Conservation (phyloP, 2,888 invertebrate species). For the Brenthis ino region DNA sequence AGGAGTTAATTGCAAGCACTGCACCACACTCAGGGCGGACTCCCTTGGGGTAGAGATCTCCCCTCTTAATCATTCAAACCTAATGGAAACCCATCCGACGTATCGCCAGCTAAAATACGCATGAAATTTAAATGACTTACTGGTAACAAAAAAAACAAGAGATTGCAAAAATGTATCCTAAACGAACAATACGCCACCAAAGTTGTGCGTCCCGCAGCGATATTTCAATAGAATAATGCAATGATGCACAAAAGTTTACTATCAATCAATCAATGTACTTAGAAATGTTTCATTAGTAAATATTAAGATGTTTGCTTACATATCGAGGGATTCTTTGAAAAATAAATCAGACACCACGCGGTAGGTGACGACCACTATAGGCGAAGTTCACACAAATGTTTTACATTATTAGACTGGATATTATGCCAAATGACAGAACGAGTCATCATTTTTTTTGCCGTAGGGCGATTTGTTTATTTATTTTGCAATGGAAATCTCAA, state of each 20-base stretch:
- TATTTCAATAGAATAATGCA: constrained; percentile 77
- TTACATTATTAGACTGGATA: neutral
- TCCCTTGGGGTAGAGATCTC: constrained; percentile 52
- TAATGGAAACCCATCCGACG: constrained; percentile 72
- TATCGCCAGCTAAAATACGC: constrained; percentile 64
- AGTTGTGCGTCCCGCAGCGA: constrained; percentile 73
- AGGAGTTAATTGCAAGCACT: constrained; percentile 78
- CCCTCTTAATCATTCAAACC: constrained; percentile 73
- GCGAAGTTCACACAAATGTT: constrained; percentile 55
- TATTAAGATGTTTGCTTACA: constrained; percentile 83
- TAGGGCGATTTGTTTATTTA: constrained; percentile 3
- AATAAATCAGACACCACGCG: constrained; percentile 44
- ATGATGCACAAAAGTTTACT: constrained; percentile 68
- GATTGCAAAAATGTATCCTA: constrained; percentile 60
- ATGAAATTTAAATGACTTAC: constrained; percentile 77
- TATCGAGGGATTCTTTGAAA: constrained; percentile 77
- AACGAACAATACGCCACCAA: constrained; percentile 77
- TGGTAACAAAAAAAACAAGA: constrained; percentile 57
- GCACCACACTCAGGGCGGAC: constrained; percentile 63
- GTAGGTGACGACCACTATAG: constrained; percentile 65
- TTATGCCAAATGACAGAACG: constrained; percentile 1
- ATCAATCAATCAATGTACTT: constrained; percentile 79
- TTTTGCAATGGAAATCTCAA: neutral
- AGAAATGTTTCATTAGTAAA: constrained; percentile 82
- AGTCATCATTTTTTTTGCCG: neutral